These are phyloP conservation scores for Tenthredo mesomela DNA, from an alignment of 2,888 invertebrate genomes.

Conservation along the genomic window DNA sequence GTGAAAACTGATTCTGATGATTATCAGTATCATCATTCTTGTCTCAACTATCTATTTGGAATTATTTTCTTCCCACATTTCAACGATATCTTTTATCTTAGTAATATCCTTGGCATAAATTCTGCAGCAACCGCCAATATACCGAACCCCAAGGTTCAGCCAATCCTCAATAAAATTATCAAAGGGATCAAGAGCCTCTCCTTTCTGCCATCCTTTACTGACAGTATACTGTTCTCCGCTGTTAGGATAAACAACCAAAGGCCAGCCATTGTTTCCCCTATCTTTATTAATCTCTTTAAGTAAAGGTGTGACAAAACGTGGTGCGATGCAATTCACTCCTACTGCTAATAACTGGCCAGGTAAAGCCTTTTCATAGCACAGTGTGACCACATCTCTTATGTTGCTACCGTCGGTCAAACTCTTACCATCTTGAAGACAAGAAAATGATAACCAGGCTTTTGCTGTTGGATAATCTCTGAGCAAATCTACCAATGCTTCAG, in stretches of 20 bases:
- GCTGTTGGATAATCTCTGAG: constrained; percentile 88
- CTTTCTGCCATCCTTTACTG: constrained; percentile 80
- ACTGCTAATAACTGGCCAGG: constrained; percentile 90
- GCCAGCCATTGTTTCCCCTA: constrained; percentile 80
- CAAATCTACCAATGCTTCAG: constrained; percentile 89
- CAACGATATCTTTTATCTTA: constrained; percentile 84
- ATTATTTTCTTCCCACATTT: constrained; percentile 74
- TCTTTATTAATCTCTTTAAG: constrained; percentile 81
- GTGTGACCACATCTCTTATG: constrained; percentile 86
- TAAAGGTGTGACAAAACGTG: constrained; percentile 83
- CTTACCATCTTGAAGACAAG: constrained; percentile 85
- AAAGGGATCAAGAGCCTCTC: constrained; percentile 85
- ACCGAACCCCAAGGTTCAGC: constrained; percentile 89
- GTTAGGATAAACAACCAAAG: constrained; percentile 95
- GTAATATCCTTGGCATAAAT: constrained; percentile 90
- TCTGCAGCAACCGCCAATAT: constrained; percentile 96
- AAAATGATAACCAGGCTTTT: constrained; percentile 94
- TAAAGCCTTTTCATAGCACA: constrained; percentile 81
- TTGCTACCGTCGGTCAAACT: constrained; percentile 89
- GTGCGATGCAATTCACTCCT: constrained; percentile 93
- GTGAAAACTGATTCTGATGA: background rate
- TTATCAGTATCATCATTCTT: background rate
- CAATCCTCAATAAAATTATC: constrained; percentile 88
- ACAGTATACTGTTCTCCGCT: constrained; percentile 91
- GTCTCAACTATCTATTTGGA: background rate